phyloP scores from a whole-genome alignment of 1,140 invertebrate genomes.

The Drosophila navojoa region DNA sequence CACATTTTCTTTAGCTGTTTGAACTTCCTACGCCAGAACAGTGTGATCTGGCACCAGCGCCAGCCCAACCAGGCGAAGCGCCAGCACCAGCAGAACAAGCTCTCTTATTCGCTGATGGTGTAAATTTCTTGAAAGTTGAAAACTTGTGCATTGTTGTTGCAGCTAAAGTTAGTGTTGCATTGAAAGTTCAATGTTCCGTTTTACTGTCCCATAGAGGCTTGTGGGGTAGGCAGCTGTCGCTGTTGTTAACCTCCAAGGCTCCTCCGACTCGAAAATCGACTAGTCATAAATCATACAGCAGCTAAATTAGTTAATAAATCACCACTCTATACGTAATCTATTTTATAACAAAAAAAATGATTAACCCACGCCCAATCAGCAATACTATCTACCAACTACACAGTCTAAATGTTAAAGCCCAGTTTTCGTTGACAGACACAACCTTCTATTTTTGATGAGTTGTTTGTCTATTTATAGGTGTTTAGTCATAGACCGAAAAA shows the following conservation, averaged over 20 bases:
- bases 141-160: slow-evolving; percentile 68
- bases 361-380: background rate
- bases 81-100: slow-evolving; percentile 36
- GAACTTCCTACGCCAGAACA: slow-evolving; percentile 50
- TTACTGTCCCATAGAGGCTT: slow-evolving; percentile 24
- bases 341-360: background rate
- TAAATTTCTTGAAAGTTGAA: slow-evolving; percentile 79
- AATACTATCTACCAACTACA: too few relatives aligned
- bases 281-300: slow-evolving; percentile 60
- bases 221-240: slow-evolving; percentile 10
- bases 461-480: background rate
- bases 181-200: slow-evolving; percentile 56
- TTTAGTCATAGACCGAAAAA: background rate
- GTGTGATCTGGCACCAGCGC: slow-evolving; percentile 40
- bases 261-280: slow-evolving; percentile 7
- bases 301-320: slow-evolving; percentile 76
- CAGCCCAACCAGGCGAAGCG: background rate
- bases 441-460: too few relatives aligned
- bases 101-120: slow-evolving; percentile 80
- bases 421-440: too few relatives aligned
- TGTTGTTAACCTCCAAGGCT: slow-evolving; percentile 15
- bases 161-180: slow-evolving; percentile 38
- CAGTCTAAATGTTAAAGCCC: too few relatives aligned
- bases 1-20: slow-evolving; percentile 76
- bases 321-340: slow-evolving; percentile 5